Base-by-base conservation (phyloP, 2,113 vertebrate genomes). In the Hirundichthys speculiger region DNA sequence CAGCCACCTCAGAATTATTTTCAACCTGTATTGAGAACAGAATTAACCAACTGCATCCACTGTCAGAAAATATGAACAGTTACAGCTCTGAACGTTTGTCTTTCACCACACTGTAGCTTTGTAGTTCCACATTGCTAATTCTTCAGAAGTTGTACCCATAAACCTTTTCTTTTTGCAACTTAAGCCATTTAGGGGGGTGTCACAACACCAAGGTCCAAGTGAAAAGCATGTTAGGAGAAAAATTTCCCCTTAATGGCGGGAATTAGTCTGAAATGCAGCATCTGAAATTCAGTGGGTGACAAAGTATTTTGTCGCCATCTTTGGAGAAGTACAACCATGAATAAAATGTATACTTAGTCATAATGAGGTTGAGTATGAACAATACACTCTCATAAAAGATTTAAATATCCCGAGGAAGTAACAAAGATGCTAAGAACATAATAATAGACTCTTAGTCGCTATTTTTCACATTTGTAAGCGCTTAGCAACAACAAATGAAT, bases 401-500 rank as follows among this genome's bases (percentile, higher is more conserved):
- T 45, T 45, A 45, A 41, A 9, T 19, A 19, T n/a, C 15, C 43
- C 15, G 18, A 45, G 18, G 43, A 16, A 1, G 1, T 9, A 45
- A 45, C 15, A 11, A 10, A 45, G 18, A 43, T 8, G 18, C 14
- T 13, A 12, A 50, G 46, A 61, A 24, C 12, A 50, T 55, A 27
- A 65, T 50, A 15, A 18, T 64, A 42, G 66, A 43, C 19, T 49
- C 30, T 64, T 75, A 47, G 46, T 63, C 64, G 55, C 52, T 49
- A 62, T 43, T 61, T 55, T 71, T 84, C 55, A 64, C 62, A 34
- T 57, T 69, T 83, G 63, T 53, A 76, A 83, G 83, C 79, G 77
- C 85, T 87, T 87, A 86, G 49, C 77, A 69, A 56, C 21, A 80
- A 75, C 54, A 83, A 76, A 45, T 81, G 22, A 79, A 88, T 73